phyloP scores from a whole-genome alignment of 2,797 vertebrate species.

The Crypturellus tataupa region DNA sequence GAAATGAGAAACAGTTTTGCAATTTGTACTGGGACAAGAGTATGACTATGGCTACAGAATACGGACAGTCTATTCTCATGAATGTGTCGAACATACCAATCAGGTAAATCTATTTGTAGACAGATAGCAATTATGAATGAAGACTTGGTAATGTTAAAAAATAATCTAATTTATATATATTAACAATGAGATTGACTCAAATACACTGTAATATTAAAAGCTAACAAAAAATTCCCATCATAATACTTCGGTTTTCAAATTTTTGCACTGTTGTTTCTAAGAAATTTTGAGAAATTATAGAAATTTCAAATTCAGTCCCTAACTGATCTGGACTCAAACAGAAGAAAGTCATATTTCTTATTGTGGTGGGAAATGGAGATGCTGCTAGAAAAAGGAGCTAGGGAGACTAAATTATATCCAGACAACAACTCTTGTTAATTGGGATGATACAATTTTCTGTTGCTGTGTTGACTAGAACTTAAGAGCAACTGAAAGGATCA shows the following conservation, averaged over 20 bases:
- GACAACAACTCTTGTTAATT: neutral
- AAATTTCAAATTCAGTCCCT: neutral
- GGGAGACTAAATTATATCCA: neutral
- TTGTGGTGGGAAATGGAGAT: neutral
- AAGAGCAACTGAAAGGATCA: neutral
- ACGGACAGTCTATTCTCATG: neutral
- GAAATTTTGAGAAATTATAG: neutral
- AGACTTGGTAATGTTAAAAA: neutral
- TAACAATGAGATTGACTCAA: neutral
- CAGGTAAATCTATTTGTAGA: neutral
- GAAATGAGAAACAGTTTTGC: conserved; percentile 7
- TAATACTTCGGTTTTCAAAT: neutral
- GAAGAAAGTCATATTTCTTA: neutral
- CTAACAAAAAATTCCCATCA: neutral
- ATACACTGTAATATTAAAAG: neutral
- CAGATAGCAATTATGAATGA: neutral
- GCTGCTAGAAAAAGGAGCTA: neutral
- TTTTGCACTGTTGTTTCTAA: neutral
- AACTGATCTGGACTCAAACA: neutral
- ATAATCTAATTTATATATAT: neutral
- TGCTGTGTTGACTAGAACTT: neutral
- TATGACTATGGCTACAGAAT: neutral
- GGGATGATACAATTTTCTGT: neutral
- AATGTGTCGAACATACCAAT: neutral
- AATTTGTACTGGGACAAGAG: neutral